Evolutionary conservation across 2,888 invertebrate species (phyloP), one percentile per base, ranked within the genome.

Genomic region (Germaria angustata): DNA sequence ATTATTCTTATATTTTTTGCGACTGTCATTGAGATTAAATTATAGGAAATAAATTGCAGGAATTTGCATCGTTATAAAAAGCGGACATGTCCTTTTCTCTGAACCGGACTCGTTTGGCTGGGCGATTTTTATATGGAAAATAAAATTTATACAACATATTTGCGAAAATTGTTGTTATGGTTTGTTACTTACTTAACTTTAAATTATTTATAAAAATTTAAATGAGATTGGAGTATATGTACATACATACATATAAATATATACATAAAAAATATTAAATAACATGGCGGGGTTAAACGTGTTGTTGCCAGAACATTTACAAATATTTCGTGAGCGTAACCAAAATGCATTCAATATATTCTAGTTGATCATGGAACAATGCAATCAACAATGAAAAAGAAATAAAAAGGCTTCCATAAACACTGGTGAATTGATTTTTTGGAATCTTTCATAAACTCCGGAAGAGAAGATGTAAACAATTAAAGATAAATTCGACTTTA

Each of bases 261-360:
- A 28, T 28, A 6, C 28, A 5, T 28, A 5, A 5, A 5, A 5
- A 5, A 5, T 11, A 41, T 24, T 53, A 55, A 72, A 34, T 71
- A 32, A 46, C 20, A 72, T 63, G 72, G 51, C 63, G 63, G 73
- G 77, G 80, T 77, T 77, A 80, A 80, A 84, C 77, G 83, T 84
- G 81, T 81, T 78, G 49, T 73, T 71, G 57, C 13, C 51, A 66
- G 63, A 84, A 79, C 55, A 73, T 85, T 84, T 72, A 85, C 84
- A 83, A 83, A 81, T 75, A 84, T 83, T 83, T 84, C 84, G 84
- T 85, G 84, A 84, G 80, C 77, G 51, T 53, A 78, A 73, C 68
- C 41, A 57, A 57, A 76, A 66, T 73, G 57, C 69, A 75, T 73
- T 82, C 80, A 72, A 76, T 77, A 77, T 72, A 66, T 68, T 69